Conservation (phyloP, 2,797 vertebrate species). For the Cynopterus sphinx region DNA sequence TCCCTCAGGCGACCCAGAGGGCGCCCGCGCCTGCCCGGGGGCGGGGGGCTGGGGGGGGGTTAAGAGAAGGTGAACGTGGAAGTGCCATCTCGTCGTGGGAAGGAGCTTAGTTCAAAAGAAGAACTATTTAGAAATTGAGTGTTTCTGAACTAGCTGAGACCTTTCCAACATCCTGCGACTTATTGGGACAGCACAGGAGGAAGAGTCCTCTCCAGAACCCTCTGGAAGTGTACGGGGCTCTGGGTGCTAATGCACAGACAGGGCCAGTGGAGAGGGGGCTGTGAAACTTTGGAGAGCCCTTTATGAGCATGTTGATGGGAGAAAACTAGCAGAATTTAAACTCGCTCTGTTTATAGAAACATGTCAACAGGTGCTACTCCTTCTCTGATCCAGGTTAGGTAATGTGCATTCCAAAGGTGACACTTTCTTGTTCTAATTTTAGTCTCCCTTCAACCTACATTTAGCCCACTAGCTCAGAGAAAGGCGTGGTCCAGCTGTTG, state of each 20-base stretch:
- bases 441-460: neutral
- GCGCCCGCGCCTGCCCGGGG: neutral
- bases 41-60: too few relatives aligned
- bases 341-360: neutral
- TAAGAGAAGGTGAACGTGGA: neutral
- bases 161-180: neutral
- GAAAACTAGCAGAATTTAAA: too few relatives aligned
- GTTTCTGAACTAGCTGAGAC: neutral
- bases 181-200: accelerated
- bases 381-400: neutral
- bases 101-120: neutral
- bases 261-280: neutral
- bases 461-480: neutral
- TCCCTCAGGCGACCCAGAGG: neutral
- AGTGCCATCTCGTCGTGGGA: neutral
- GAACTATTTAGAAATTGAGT: neutral
- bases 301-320: neutral
- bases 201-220: neutral
- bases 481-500: neutral
- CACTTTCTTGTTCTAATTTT: neutral
- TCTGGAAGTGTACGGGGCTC: neutral
- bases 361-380: neutral
- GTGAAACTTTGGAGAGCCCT: neutral
- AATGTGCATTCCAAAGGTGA: neutral
- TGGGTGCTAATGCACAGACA: too few relatives aligned